These are phyloP conservation scores for Leptoteleia sp. DNA, from an alignment of 1,140 invertebrate species.

Conservation along the genomic window DNA sequence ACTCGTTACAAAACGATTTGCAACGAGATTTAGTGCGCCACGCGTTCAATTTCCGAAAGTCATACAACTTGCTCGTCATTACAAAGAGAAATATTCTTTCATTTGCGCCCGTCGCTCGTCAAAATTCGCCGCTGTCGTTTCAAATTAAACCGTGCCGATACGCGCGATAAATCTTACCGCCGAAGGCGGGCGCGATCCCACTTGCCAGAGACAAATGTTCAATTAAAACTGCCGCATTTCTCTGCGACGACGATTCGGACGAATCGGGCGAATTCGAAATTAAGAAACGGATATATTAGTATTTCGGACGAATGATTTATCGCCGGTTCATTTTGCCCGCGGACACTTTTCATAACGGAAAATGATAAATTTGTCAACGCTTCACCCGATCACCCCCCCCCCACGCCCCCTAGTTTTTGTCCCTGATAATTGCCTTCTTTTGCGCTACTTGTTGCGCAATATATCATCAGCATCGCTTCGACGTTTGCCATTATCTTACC, in stretches of 20 bases:
- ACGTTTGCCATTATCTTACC: no score
- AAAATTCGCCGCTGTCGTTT: constrained; percentile 59
- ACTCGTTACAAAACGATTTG: constrained; percentile 60
- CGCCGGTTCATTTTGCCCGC: not conserved
- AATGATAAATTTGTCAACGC: not conserved
- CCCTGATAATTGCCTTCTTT: no score
- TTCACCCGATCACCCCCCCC: no score
- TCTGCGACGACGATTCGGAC: constrained; percentile 26
- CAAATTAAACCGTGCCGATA: constrained; percentile 62
- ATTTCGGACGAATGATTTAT: constrained; percentile 34
- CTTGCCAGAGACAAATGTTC: constrained; percentile 64
- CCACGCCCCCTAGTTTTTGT: no score
- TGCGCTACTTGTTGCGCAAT: no score
- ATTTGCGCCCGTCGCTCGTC: constrained; percentile 58
- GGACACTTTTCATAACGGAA: not conserved
- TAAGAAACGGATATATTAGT: constrained; percentile 60
- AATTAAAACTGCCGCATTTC: constrained; percentile 54
- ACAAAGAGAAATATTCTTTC: constrained; percentile 64
- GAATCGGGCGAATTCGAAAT: constrained; percentile 50
- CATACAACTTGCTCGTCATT: constrained; percentile 64
- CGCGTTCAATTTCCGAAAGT: constrained; percentile 62
- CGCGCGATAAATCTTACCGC: constrained; percentile 61
- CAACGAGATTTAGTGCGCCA: constrained; percentile 51
- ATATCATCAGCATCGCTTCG: no score
- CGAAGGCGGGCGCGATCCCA: constrained; percentile 38